Evolutionary conservation across 2,888 invertebrate species (phyloP), one percentile per base, ranked within the genome.

Genomic region (Electrophaes corylata): DNA sequence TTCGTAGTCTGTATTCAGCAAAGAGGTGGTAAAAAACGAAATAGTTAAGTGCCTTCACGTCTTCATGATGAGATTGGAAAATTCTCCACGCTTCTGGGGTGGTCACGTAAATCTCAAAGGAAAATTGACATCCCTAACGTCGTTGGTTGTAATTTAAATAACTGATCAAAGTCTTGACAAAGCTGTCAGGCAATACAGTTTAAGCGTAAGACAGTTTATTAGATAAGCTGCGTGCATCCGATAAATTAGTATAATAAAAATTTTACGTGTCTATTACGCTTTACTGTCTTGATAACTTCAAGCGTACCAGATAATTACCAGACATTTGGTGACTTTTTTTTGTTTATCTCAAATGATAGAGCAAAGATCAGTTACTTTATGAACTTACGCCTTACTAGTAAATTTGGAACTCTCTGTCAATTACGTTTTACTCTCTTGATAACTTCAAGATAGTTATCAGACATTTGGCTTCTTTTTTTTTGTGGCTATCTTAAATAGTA

Each of bases 111-210:
- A 78, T 67, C 72, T 75, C 69, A 72, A 75, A 73, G 77, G 83
- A 78, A 45, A 82, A 84, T 85, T 87, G 85, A 84, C 85, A 81
- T 76, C 77, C 73, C 72, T 84, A 83, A 86, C 83, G 76, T 78
- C 72, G 79, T 84, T 81, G 78, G 67, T 70, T 71, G 76, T 86
- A 78, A 88, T 89, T 88, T 87, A 84, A 88, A 88, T 88, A 86
- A 78, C 80, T 82, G 83, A 86, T 88, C 83, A 81, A 83, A 83
- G 76, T 80, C 76, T 67, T 67, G 72, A 74, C 66, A 62, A 76
- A 75, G 76, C 75, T 81, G 83, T 86, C 86, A 83, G 79, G 79
- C 79, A 81, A 82, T 84, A 84, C 83, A 72, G 72, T 77, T 82
- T 79, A 81, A 40, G 40, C 26, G 37, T 47, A 20, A 35, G 14